These are phyloP conservation scores for Seriola quinqueradiata DNA, from an alignment of 2,113 vertebrate genomes.

Conservation along the genomic window DNA sequence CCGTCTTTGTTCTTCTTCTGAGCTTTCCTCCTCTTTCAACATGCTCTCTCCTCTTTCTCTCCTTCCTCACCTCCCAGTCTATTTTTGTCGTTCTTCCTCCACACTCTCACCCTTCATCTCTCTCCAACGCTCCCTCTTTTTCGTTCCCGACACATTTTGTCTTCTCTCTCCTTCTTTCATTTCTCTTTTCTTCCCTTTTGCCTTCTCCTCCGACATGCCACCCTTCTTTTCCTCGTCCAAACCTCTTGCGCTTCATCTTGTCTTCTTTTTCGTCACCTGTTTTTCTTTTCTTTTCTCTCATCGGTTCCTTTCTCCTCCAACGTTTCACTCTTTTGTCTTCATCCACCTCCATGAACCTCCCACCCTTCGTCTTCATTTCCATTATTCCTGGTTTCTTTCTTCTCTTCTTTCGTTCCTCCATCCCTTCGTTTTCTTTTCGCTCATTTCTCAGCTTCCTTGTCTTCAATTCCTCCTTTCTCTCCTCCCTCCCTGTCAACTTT, in stretches of 20 bases:
- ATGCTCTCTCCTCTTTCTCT: constrained; percentile 38
- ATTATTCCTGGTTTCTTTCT: too few relatives aligned
- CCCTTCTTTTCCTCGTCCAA: not conserved
- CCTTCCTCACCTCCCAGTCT: constrained; percentile 60
- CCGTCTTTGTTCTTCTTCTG: not conserved
- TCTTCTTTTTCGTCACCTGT: not conserved
- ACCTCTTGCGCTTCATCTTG: too few relatives aligned
- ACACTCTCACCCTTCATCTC: constrained; percentile 53
- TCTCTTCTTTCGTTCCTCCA: not conserved
- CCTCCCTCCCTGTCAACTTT: too few relatives aligned
- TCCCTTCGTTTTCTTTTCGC: not conserved
- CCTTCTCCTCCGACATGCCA: not conserved
- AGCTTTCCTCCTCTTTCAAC: constrained; percentile 31
- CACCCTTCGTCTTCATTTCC: too few relatives aligned
- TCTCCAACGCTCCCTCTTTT: constrained; percentile 40
- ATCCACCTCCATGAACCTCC: too few relatives aligned
- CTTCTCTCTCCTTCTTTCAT: not conserved
- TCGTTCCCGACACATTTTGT: constrained; percentile 29
- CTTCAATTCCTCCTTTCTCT: too few relatives aligned
- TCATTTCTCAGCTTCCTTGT: not conserved
- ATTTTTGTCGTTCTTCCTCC: constrained; percentile 67
- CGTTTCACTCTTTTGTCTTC: not conserved
- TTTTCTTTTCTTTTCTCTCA: not conserved
- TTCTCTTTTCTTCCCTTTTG: not conserved
- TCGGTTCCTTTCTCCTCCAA: not conserved